These are phyloP conservation scores for Galaxias olidus DNA, from an alignment of 2,797 vertebrate species.

Conservation along the genomic window DNA sequence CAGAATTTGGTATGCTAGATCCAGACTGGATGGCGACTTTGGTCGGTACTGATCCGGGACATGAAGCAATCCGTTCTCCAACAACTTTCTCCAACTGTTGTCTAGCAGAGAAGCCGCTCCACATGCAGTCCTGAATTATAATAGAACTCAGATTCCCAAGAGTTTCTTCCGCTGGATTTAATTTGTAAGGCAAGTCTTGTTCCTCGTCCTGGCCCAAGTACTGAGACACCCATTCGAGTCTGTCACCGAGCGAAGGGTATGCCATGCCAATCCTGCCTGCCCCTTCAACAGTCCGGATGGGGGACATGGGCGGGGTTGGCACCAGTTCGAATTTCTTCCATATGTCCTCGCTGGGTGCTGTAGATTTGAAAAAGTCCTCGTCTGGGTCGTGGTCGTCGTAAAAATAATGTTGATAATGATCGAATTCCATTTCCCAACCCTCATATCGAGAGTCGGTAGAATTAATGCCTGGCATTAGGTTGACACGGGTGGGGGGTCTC, in stretches of 20 bases:
- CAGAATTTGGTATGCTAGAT: slow-evolving; percentile 33
- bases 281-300: slow-evolving; percentile 75
- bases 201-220: slow-evolving; percentile 82
- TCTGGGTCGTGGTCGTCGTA: slow-evolving; percentile 87
- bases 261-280: slow-evolving; percentile 63
- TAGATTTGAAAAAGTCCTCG: slow-evolving; percentile 93
- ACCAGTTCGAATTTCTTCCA: slow-evolving; percentile 99
- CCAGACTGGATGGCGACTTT: slow-evolving; percentile 45
- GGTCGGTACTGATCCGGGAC: slow-evolving; percentile 49
- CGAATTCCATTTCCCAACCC: slow-evolving; percentile 87
- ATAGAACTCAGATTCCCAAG: slow-evolving; percentile 88
- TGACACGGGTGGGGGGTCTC: slow-evolving; percentile 25
- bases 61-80: slow-evolving; percentile 76
- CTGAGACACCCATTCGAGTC: slow-evolving; percentile 79
- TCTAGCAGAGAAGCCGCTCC: slow-evolving; percentile 89
- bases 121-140: slow-evolving; percentile 94
- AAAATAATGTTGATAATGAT: slow-evolving; percentile 92
- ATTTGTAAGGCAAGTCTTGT: slow-evolving; percentile 76
- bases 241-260: slow-evolving; percentile 76
- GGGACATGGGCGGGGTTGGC: slow-evolving; percentile 87
- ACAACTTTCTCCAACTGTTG: slow-evolving; percentile 86
- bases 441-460: slow-evolving; percentile 72
- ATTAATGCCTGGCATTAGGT: slow-evolving; percentile 75
- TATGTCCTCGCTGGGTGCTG: slow-evolving; percentile 94
- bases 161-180: slow-evolving; percentile 69